Base-by-base conservation (phyloP, 2,888 invertebrate genomes). In the Pachliopta kotzebuea region DNA sequence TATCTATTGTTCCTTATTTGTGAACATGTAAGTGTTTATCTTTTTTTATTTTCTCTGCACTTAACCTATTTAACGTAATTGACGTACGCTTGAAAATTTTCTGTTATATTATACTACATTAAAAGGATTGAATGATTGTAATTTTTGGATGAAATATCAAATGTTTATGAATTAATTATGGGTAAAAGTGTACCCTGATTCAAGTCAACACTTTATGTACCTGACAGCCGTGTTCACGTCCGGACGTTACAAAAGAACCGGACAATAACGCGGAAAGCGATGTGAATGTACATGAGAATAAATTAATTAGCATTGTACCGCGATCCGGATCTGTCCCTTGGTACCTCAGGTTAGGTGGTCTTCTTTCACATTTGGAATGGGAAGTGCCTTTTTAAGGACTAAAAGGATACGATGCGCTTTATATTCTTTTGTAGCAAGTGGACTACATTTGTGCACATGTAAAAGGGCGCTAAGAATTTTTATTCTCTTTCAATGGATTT, bases 221-320 rank as follows among this genome's bases (percentile, higher is more conserved):
- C 20, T 17, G 17, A 65, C 37, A 56, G 7, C 24, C 17, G 26
- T 56, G 24, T 53, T 20, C 50, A 24, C 17, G 45, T 29, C 52
- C 42, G 42, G 42, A 59, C 59, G 29, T 24, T 14, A 61, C 42
- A 60, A 65, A 60, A 49, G 58, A 55, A 64, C 20, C 37, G 60
- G 56, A 65, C 60, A 65, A 65, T 56, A 29, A 31, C 54, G 53
- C 42, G 55, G 49, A 59, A 66, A 56, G 50, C 56, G 55, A 62
- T 24, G 60, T 9, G 52, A 55, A 42, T 57, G 76, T 74, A 79
- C 78, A 79, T 82, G 81, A 80, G 80, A 80, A 75, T 87, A 85
- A 85, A 86, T 86, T 83, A 83, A 87, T 86, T 86, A 87, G 74
- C 83, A 78, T 78, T 73, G 67, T 67, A 70, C 69, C 69, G 81